phyloP scores from a whole-genome alignment of 1,140 invertebrate genomes.

The Papilio polytes region DNA sequence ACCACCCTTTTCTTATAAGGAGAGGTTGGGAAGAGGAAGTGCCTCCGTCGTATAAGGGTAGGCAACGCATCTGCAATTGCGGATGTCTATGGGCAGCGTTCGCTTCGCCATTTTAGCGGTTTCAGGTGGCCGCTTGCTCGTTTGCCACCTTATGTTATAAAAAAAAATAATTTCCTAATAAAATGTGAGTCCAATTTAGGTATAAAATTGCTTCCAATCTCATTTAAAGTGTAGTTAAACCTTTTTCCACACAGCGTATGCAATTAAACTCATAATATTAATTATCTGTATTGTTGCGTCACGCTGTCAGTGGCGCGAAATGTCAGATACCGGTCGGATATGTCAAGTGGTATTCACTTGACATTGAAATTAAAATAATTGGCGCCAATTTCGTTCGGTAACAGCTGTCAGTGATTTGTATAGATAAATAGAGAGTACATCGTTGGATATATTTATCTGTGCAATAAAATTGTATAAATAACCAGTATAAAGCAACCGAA shows the following conservation, averaged over 20 bases:
- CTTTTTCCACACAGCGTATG: background rate
- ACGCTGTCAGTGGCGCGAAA: slow-evolving; percentile 15
- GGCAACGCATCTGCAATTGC: no score
- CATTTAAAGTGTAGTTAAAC: background rate
- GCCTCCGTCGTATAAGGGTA: no score
- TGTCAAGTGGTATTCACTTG: slow-evolving; percentile 30
- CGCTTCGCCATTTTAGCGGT: no score
- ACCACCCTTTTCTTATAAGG: no score
- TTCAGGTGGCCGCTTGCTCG: no score
- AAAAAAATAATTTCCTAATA: no score
- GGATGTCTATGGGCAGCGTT: no score
- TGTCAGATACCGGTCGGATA: slow-evolving; percentile 6
- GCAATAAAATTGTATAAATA: background rate
- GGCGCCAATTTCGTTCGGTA: slow-evolving; percentile 13
- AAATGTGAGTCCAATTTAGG: no score
- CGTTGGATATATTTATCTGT: slow-evolving; percentile 1
- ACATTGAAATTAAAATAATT: slow-evolving; percentile 37
- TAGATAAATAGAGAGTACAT: slow-evolving; percentile 2
- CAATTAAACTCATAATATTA: slow-evolving; percentile 29
- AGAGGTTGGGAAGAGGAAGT: no score
- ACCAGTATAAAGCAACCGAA: no score
- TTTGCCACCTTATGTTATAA: no score
- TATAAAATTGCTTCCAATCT: no score
- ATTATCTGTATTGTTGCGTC: slow-evolving; percentile 27
- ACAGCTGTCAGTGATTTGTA: slow-evolving; percentile 12